These are phyloP conservation scores for Pseudonaja textilis DNA, from an alignment of 2,113 vertebrate species.

Conservation along the genomic window DNA sequence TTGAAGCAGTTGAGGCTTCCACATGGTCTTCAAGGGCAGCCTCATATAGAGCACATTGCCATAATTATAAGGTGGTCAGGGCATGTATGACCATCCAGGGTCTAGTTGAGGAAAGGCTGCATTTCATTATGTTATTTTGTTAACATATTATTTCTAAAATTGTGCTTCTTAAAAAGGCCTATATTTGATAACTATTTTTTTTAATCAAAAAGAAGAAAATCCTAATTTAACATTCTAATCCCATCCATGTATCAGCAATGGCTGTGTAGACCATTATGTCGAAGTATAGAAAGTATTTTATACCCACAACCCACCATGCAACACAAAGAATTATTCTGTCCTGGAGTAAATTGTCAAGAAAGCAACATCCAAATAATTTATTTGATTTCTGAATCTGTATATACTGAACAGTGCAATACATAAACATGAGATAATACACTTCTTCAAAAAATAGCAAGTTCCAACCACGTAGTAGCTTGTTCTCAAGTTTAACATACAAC, in stretches of 20 bases:
- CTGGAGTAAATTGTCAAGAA: constrained; percentile 49
- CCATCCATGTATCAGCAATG: background rate
- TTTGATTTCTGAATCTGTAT: constrained; percentile 32
- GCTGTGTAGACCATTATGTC: background rate
- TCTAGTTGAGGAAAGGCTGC: background rate
- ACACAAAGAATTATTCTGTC: constrained; percentile 41
- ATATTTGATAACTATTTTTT: background rate
- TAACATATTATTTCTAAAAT: background rate
- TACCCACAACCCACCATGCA: constrained; percentile 54
- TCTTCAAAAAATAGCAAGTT: background rate
- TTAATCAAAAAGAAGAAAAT: background rate
- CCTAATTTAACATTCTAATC: background rate
- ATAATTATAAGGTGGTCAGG: background rate
- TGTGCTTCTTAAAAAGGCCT: background rate
- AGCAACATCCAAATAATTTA: constrained; percentile 48
- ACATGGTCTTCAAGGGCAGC: background rate
- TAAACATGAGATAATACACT: constrained; percentile 36
- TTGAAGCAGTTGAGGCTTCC: background rate
- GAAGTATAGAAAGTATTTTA: background rate
- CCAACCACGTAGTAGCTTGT: background rate
- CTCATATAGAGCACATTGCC: background rate
- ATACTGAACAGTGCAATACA: constrained; percentile 34
- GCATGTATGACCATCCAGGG: background rate
- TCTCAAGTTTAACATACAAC: constrained; percentile 23
- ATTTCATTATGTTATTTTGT: background rate